A percentile compares a stretch with the other conserved stretches of the same genome.
These are phyloP conservation scores for Erebia palarica DNA, from an alignment of 2,888 invertebrate genomes.

Conservation along the genomic window DNA sequence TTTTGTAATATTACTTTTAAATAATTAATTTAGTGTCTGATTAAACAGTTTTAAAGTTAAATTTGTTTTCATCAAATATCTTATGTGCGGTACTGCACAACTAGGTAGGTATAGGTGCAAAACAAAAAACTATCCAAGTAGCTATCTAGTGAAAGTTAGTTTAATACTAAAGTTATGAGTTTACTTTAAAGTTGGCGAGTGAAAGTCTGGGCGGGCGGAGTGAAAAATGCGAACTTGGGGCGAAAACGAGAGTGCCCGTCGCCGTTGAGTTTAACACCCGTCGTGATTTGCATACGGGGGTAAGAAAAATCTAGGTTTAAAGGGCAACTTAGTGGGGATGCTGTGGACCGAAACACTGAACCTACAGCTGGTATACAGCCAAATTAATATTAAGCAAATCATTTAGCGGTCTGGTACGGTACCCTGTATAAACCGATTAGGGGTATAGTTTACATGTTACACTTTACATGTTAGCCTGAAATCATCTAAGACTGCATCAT, in stretches of 20 bases:
- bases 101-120: too few relatives aligned
- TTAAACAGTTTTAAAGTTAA: too few relatives aligned
- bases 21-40: too few relatives aligned
- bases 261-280: slow-evolving; percentile 34
- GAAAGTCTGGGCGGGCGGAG: slow-evolving; percentile 63
- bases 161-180: slow-evolving; percentile 35
- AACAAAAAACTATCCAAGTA: neutral
- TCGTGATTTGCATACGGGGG: slow-evolving; percentile 40
- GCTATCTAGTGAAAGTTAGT: slow-evolving; percentile 18
- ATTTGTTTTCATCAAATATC: too few relatives aligned
- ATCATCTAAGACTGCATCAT: too few relatives aligned
- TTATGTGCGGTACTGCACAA: too few relatives aligned
- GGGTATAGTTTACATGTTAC: too few relatives aligned
- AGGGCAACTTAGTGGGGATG: slow-evolving; percentile 16
- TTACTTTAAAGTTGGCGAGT: slow-evolving; percentile 62
- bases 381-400: neutral
- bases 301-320: slow-evolving; percentile 31
- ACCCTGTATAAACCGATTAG: too few relatives aligned
- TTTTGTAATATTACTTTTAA: too few relatives aligned
- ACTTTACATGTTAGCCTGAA: too few relatives aligned
- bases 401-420: too few relatives aligned
- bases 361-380: neutral
- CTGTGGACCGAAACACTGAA: neutral
- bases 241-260: slow-evolving; percentile 63
- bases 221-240: slow-evolving; percentile 74